phyloP scores from a whole-genome alignment of 2,113 vertebrate genomes.

The Ramphastos sulfuratus region DNA sequence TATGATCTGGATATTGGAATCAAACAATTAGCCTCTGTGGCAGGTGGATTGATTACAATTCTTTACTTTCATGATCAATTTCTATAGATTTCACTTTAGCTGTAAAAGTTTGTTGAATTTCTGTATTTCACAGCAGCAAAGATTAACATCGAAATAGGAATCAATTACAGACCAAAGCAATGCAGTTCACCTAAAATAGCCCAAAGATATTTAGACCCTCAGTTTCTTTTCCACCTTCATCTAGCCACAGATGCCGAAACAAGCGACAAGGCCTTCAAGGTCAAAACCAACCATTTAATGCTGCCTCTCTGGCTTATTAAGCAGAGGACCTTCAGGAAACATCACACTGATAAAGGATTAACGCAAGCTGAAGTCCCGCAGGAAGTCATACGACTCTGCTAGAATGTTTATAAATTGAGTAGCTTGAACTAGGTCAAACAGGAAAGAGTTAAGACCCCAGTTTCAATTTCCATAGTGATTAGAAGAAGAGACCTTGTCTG shows the following conservation, averaged over 20 bases:
- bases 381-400: not conserved
- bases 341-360: not conserved
- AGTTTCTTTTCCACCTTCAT: not conserved
- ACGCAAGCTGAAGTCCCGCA: not conserved
- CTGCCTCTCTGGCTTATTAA: not conserved
- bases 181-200: not conserved
- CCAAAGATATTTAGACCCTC: not conserved
- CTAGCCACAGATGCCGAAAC: not conserved
- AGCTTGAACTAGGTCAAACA: slow-evolving; percentile 8
- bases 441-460: not conserved
- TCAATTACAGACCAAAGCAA: not conserved
- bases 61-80: not conserved
- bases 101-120: not conserved
- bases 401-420: not conserved
- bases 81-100: not conserved
- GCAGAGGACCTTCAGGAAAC: not conserved
- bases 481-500: not conserved
- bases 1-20: not conserved
- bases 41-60: not conserved
- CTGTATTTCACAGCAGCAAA: not conserved
- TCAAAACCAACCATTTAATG: not conserved
- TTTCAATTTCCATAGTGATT: slow-evolving; percentile 9
- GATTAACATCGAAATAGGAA: not conserved
- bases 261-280: not conserved
- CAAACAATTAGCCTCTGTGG: not conserved